Evolutionary conservation across 2,888 invertebrate species (phyloP).

Genomic region (Drosophila ustulata): DNA sequence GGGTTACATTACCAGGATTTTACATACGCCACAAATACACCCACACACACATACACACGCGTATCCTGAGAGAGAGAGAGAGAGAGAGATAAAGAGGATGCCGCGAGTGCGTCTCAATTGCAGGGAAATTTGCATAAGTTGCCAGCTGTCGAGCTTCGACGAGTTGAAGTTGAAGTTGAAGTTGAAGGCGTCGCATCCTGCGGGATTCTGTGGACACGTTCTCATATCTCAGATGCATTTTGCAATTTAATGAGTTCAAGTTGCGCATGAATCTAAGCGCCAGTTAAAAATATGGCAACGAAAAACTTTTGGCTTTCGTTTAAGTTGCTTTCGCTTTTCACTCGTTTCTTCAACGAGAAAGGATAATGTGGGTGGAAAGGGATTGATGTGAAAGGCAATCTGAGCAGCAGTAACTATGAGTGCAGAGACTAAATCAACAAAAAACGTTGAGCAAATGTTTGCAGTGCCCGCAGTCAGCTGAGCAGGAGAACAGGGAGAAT

Average conservation of each 20-base stretch:
- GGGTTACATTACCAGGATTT: constrained; percentile 61
- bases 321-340: constrained; percentile 40
- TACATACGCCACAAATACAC: constrained; percentile 38
- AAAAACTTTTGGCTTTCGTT: constrained; percentile 11
- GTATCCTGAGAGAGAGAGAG: constrained; percentile 12
- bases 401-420: constrained; percentile 27
- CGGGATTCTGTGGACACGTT: constrained; percentile 38
- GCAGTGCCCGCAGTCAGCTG: constrained; percentile 22
- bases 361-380: neutral
- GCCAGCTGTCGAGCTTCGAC: constrained; percentile 65
- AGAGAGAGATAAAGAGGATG: constrained; percentile 13
- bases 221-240: constrained; percentile 44
- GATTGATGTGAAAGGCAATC: constrained; percentile 31
- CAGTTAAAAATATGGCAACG: constrained; percentile 39
- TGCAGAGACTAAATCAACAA: constrained; percentile 42
- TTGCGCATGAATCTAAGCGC: constrained; percentile 39
- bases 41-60: constrained; percentile 15
- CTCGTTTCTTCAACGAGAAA: neutral
- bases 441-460: constrained; percentile 47
- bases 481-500: constrained; percentile 4
- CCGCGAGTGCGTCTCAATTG: constrained; percentile 74
- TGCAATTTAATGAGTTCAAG: constrained; percentile 49
- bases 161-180: neutral
- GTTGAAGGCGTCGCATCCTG: constrained; percentile 8
- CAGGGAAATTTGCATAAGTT: constrained; percentile 75